phyloP scores from a whole-genome alignment of 2,113 vertebrate species.

The Paracyprichromis sp. region DNA sequence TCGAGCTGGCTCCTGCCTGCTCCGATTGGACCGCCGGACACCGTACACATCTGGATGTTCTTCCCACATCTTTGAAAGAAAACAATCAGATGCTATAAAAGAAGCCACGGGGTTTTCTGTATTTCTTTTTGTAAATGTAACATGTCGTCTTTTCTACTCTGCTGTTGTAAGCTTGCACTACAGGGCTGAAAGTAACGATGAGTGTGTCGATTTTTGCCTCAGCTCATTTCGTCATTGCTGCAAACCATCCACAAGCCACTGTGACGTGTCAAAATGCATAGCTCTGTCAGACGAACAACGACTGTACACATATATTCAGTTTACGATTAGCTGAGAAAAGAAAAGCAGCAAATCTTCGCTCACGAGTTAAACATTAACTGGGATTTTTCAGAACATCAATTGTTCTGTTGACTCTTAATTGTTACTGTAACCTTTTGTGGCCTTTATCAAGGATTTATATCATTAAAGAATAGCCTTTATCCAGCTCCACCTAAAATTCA shows the following conservation, averaged over 20 bases:
- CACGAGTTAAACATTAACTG: not conserved
- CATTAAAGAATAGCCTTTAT: not conserved
- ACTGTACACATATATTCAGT: not conserved
- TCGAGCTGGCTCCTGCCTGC: conserved; percentile 92
- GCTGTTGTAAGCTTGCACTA: not conserved
- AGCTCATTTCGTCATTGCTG: not conserved
- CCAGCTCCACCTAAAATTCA: not conserved
- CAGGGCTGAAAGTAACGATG: not conserved
- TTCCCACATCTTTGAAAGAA: conserved; percentile 93
- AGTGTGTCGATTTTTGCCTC: not conserved
- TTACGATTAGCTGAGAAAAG: not conserved
- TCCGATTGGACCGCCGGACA: conserved; percentile 94
- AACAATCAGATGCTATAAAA: conserved; percentile 30
- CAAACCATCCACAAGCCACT: not conserved
- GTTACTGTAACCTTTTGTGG: not conserved
- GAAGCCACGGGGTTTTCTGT: not conserved
- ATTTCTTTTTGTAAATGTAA: not conserved
- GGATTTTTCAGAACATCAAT: not conserved
- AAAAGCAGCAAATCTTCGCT: not conserved
- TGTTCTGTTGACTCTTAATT: not conserved
- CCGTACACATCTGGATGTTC: conserved; percentile 99
- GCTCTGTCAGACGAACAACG: not conserved
- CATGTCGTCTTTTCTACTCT: not conserved
- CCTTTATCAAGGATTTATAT: not conserved
- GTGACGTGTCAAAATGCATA: not conserved